Evolutionary conservation across 2,113 vertebrate genomes (phyloP), one percentile per base, ranked within the genome.

Genomic region (Malurus melanocephalus): DNA sequence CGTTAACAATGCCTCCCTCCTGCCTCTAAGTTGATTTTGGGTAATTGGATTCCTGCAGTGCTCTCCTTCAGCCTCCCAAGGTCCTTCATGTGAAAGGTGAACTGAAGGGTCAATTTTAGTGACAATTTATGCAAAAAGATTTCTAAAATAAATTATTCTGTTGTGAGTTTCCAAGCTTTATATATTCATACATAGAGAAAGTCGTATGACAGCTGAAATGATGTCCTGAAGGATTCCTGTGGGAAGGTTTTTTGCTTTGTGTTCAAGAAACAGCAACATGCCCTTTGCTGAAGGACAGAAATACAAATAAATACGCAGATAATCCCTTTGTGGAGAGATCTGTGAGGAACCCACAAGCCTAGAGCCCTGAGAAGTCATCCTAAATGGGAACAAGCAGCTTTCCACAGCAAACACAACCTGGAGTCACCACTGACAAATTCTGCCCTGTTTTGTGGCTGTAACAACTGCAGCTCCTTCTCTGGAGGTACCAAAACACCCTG

Each of bases 11-110:
- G 64, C 10, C 56, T 73, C 24, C 42, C 80, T 12, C 81, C 56
- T 49, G 46, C 56, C 84, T 87, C 2, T 24, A 69, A 92, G 62
- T 56, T 89, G 62, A n/a, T 92, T 68, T 94, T 81, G 90, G 80
- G 81, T 90, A 85, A 91, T 46, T 80, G 67, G 57, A 92, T 88
- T 92, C 89, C 73, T 79, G 33, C 23, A 71, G 75, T 40, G 53
- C 22, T 74, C 42, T 78, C 53, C 71, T 86, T 68, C 65, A 83
- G 43, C 61, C 65, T 75, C 38, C 49, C 4, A 8, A 74, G 30
- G 17, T 7, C 60, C 57, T 57, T 40, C 38, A 75, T 0, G 1
- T 17, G 38, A 21, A 90, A 79, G 82, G 93, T 40, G 60, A 91
- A 53, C 46, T 53, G 71, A 92, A 42, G 43, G 35, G 45, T 71